Percentiles rank a stretch among this genome's conserved stretches.
Conservation (phyloP, 1,140 invertebrate genomes). For the Lysiphlebus fabarum region DNA sequence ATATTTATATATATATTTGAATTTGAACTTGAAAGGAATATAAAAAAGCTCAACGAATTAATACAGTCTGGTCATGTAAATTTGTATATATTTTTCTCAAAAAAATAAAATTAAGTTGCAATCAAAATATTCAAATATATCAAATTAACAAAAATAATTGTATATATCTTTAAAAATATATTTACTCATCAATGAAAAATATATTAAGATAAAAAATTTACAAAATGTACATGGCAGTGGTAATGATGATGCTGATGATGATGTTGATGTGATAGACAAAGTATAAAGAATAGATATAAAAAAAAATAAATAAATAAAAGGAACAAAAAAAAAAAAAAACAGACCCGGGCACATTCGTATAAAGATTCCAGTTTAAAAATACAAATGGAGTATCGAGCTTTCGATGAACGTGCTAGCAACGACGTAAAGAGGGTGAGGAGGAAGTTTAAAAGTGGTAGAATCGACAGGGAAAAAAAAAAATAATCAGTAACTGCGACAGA, state of each 20-base stretch:
- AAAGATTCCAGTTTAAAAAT: slow-evolving; percentile 56
- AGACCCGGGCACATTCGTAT: slow-evolving; percentile 32
- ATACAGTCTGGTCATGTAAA: too few species aligned
- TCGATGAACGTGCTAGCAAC: slow-evolving; percentile 42
- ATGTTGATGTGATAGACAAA: slow-evolving; percentile 20
- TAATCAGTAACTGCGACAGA: slow-evolving; percentile 16
- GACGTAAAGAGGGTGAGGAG: slow-evolving; percentile 24
- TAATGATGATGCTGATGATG: slow-evolving; percentile 40
- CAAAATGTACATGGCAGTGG: slow-evolving; percentile 51
- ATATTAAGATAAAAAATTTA: slow-evolving; percentile 9
- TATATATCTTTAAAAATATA: too few species aligned
- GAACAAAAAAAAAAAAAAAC: not conserved
- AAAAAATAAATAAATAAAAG: too few species aligned
- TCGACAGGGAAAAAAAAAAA: slow-evolving; percentile 13
- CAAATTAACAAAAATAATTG: too few species aligned
- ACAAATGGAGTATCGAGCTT: slow-evolving; percentile 56
- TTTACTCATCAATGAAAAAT: too few species aligned
- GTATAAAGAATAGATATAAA: not conserved
- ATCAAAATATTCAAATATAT: too few species aligned
- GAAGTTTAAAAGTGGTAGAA: slow-evolving; percentile 24
- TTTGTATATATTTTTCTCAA: too few species aligned
- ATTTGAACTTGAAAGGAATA: too few species aligned
- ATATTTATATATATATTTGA: too few species aligned
- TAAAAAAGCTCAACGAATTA: too few species aligned
- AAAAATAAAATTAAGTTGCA: too few species aligned